Conservation (phyloP, 2,797 vertebrate species). For the Eleutherodactylus coqui region DNA sequence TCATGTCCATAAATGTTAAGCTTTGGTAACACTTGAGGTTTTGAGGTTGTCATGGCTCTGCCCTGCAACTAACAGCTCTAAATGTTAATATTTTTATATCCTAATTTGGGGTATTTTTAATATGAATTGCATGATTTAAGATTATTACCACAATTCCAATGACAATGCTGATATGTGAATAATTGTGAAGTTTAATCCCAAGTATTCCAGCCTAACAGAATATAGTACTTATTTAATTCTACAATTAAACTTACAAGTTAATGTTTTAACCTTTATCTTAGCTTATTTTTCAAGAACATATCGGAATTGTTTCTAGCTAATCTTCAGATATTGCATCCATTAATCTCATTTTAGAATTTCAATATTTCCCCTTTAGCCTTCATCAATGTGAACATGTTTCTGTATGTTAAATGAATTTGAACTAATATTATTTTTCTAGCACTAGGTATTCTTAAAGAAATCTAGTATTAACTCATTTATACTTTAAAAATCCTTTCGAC, state of each 20-base stretch:
- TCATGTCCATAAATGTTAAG: too few species aligned
- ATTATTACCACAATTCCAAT: not conserved
- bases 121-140: too few species aligned
- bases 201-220: not conserved
- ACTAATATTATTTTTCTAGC: not conserved
- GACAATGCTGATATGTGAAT: not conserved
- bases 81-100: not conserved
- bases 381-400: not conserved
- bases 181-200: not conserved
- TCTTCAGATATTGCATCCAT: not conserved
- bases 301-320: too few species aligned
- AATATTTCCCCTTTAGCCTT: not conserved
- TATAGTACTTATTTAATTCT: not conserved
- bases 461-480: not conserved
- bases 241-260: not conserved
- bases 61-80: not conserved
- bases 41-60: not conserved
- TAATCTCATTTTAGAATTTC: not conserved
- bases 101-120: not conserved
- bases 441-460: not conserved
- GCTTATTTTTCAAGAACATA: too few species aligned
- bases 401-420: not conserved
- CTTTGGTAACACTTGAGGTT: not conserved
- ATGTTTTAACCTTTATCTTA: not conserved
- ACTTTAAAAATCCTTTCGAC: not conserved